Evolutionary conservation across 2,797 vertebrate species (phyloP).

Genomic region (Yasuhikotakia modesta): DNA sequence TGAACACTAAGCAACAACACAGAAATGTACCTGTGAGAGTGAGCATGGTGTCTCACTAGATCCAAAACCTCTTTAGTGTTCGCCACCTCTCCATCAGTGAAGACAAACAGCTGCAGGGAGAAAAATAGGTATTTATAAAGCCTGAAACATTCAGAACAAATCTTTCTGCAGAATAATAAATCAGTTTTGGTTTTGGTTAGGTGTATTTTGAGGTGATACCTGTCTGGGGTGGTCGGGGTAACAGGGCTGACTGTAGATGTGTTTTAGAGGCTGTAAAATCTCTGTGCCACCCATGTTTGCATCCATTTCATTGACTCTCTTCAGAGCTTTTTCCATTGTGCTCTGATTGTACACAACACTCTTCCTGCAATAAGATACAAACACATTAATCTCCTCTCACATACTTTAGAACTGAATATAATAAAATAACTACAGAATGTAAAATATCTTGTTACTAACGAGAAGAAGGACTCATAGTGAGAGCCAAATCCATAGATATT

Average conservation of each 20-base stretch:
- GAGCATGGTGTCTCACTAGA: slow-evolving; percentile 48
- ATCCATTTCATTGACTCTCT: slow-evolving; percentile 54
- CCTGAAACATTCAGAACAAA: not conserved
- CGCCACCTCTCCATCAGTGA: no score
- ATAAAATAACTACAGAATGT: not conserved
- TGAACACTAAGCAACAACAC: not conserved
- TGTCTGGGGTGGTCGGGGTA: slow-evolving; percentile 68
- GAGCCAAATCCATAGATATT: slow-evolving; percentile 66
- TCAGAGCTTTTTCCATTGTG: slow-evolving; percentile 70
- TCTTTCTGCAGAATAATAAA: not conserved
- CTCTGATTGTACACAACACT: slow-evolving; percentile 76
- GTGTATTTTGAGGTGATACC: slow-evolving; percentile 56
- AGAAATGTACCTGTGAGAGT: slow-evolving; percentile 45
- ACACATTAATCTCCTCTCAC: not conserved
- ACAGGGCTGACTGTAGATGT: slow-evolving; percentile 39
- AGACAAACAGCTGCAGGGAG: no score
- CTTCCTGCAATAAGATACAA: slow-evolving; percentile 60
- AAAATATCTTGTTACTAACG: slow-evolving; percentile 68
- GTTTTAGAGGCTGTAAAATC: slow-evolving; percentile 69
- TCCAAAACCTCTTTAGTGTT: slow-evolving; percentile 23
- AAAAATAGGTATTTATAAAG: not conserved
- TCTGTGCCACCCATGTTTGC: slow-evolving; percentile 45
- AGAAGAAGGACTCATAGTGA: slow-evolving; percentile 77
- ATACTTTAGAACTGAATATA: not conserved
- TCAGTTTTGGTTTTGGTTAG: no score